Percentiles rank a stretch among this genome's conserved stretches.
These are phyloP conservation scores for Drosophila robusta DNA, from an alignment of 2,888 invertebrate genomes.

Conservation along the genomic window DNA sequence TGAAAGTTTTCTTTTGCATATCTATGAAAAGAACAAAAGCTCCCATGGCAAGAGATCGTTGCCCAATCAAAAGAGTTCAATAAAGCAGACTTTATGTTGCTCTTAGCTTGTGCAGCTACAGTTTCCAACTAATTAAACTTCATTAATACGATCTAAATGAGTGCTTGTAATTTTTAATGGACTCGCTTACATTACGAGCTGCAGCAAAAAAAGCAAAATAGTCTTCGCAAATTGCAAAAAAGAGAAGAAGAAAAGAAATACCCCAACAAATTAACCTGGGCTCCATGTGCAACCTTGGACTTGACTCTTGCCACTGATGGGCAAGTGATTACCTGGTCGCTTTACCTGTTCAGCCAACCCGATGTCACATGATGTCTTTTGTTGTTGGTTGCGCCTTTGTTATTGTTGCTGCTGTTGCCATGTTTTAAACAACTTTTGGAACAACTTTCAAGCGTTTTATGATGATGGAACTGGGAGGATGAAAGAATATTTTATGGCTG, in stretches of 20 bases:
- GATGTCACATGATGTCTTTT: slow-evolving; percentile 49
- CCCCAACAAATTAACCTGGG: slow-evolving; percentile 31
- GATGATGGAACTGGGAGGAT: slow-evolving; percentile 32
- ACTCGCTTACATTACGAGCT: slow-evolving; percentile 21
- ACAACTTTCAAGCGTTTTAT: slow-evolving; percentile 71
- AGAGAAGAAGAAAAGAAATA: neutral
- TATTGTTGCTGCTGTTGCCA: slow-evolving; percentile 33
- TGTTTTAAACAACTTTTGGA: slow-evolving; percentile 57
- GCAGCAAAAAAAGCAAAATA: slow-evolving; percentile 16
- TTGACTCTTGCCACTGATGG: slow-evolving; percentile 56
- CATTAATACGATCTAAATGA: slow-evolving; percentile 1
- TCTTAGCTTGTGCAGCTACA: neutral
- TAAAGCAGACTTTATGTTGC: neutral
- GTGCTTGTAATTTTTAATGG: slow-evolving; percentile 40
- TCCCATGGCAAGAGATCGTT: neutral
- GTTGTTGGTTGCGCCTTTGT: slow-evolving; percentile 28
- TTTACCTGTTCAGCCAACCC: slow-evolving; percentile 20
- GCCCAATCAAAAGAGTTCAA: neutral
- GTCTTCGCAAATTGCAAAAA: slow-evolving; percentile 32
- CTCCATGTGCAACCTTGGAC: slow-evolving; percentile 65
- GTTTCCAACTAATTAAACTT: neutral
- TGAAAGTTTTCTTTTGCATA: neutral
- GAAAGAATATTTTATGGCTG: slow-evolving; percentile 28
- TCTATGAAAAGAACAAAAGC: slow-evolving; percentile 3
- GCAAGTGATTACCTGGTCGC: slow-evolving; percentile 24